A percentile compares a stretch with the other conserved stretches of the same genome.
Evolutionary conservation across 1,140 invertebrate species (phyloP).

Genomic region (Papilio dardanus): DNA sequence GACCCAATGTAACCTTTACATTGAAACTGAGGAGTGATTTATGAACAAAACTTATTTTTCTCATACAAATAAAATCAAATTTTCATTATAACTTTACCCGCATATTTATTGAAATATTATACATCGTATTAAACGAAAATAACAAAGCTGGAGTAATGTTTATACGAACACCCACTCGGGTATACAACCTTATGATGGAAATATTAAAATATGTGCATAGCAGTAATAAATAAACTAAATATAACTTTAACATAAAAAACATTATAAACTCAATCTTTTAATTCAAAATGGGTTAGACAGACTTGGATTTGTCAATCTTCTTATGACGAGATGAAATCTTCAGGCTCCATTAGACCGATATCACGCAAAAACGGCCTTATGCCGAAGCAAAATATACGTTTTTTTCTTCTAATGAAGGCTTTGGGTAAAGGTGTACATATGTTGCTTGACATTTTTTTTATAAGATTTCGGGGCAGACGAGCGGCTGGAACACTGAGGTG

Average conservation of each 20-base stretch:
- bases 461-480: no score
- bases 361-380: no score
- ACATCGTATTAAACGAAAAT: constrained; percentile 15
- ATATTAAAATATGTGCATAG: neutral
- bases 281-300: no score
- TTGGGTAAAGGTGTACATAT: no score
- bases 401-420: no score
- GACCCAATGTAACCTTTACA: neutral
- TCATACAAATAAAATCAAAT: constrained; percentile 6
- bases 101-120: constrained; percentile 23
- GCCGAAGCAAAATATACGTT: no score
- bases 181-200: neutral
- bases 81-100: constrained; percentile 26
- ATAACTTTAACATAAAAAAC: neutral
- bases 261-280: no score
- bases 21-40: constrained; percentile 24
- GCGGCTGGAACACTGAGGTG: no score
- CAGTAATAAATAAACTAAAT: neutral
- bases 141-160: neutral
- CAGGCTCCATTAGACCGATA: no score
- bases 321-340: no score
- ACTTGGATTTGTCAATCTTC: no score
- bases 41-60: constrained; percentile 10
- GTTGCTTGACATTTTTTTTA: no score
- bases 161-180: neutral